Evolutionary conservation across 2,113 vertebrate genomes (phyloP).

Genomic region (Verasper variegatus): DNA sequence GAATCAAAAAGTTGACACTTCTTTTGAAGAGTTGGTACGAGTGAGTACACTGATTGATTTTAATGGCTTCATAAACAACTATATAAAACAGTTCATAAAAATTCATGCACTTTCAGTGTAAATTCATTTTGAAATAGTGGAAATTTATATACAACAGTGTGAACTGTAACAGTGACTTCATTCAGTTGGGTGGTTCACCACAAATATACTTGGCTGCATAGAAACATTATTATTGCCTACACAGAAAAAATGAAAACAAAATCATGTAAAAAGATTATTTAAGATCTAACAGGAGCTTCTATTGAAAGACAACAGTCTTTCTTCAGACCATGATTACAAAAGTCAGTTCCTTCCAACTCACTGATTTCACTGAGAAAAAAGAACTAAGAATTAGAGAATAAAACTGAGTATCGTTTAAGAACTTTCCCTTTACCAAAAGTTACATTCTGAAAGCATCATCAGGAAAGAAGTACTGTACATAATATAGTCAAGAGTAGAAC

Average conservation of each 20-base stretch:
- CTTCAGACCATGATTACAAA: conserved; percentile 70
- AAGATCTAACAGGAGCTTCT: conserved; percentile 78
- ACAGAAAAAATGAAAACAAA: conserved; percentile 84
- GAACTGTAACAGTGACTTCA: conserved; percentile 93
- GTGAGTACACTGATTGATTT: conserved; percentile 85
- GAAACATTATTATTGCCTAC: conserved; percentile 98
- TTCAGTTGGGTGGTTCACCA: conserved; percentile 88
- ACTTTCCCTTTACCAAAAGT: conserved; percentile 86
- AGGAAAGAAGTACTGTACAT: conserved; percentile 82
- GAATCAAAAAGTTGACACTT: conserved; percentile 7
- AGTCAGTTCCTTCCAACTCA: conserved; percentile 68
- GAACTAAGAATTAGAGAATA: conserved; percentile 73
- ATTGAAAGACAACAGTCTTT: conserved; percentile 73
- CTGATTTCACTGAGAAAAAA: conserved; percentile 72
- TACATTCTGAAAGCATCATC: conserved; percentile 91
- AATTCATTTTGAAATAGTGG: conserved; percentile 96
- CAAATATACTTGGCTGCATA: conserved; percentile 98
- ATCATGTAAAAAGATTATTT: conserved; percentile 81
- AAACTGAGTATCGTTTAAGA: conserved; percentile 80
- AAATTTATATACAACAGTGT: conserved; percentile 95
- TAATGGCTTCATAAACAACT: conserved; percentile 88
- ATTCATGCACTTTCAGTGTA: conserved; percentile 89
- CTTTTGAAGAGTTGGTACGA: conserved; percentile 45
- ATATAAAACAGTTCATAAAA: conserved; percentile 87
- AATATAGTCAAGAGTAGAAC: conserved; percentile 83